Evolutionary conservation across 2,113 vertebrate genomes (phyloP).

Genomic region (Phaethon lepturus): DNA sequence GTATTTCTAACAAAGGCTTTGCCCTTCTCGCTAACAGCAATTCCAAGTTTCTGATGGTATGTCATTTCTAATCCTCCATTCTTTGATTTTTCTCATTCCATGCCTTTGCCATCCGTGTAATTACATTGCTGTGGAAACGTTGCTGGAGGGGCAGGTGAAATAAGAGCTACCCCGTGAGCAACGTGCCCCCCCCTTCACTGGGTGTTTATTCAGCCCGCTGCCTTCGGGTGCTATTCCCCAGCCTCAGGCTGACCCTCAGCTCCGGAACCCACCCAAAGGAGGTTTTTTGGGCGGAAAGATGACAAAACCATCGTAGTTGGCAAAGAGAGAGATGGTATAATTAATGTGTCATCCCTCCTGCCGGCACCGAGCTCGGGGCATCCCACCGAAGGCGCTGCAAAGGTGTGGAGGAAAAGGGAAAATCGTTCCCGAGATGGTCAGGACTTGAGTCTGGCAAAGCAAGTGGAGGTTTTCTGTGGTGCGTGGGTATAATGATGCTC

Average conservation of each 20-base stretch:
- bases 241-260: neutral
- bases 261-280: neutral
- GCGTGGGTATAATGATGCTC: neutral
- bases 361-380: neutral
- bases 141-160: neutral
- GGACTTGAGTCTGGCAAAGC: neutral
- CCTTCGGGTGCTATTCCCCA: neutral
- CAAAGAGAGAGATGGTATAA: neutral
- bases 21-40: neutral
- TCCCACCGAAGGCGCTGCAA: accelerated
- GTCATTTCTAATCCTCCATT: neutral
- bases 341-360: neutral
- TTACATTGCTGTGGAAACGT: neutral
- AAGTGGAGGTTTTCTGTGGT: neutral
- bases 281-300: neutral
- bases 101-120: neutral
- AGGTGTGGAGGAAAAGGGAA: neutral
- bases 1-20: neutral
- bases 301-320: too few species aligned
- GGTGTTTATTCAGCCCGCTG: neutral
- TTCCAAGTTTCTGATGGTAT: neutral
- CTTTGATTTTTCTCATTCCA: neutral
- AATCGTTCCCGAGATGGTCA: too few species aligned
- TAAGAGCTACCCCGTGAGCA: neutral
- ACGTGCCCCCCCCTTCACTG: accelerated